Percentiles rank a stretch among this genome's conserved stretches.
Conservation (phyloP, 2,888 invertebrate genomes). For the Dioctria linearis region DNA sequence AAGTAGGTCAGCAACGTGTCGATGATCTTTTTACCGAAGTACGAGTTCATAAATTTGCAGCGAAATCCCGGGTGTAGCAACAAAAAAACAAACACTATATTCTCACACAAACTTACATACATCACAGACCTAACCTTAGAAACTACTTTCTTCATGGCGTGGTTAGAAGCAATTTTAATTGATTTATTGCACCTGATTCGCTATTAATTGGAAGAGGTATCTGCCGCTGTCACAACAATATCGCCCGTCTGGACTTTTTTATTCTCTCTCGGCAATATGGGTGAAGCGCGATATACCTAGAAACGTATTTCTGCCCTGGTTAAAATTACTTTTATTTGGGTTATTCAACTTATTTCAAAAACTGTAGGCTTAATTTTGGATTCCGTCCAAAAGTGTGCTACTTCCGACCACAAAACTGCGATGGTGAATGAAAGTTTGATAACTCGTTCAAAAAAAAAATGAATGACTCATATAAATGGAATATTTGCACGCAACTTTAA, state of each 20-base stretch:
- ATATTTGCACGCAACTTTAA: conserved; percentile 42
- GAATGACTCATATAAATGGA: conserved; percentile 44
- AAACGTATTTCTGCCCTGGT: conserved; percentile 2
- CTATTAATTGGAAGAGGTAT: conserved; percentile 34
- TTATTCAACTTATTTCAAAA: conserved; percentile 34
- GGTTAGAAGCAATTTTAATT: conserved; percentile 44
- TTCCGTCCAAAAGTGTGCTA: conserved; percentile 38
- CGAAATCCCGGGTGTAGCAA: conserved; percentile 56
- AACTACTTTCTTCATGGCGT: conserved; percentile 18
- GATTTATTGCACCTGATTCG: conserved; percentile 50
- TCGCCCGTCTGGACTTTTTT: conserved; percentile 28
- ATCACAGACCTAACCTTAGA: neutral
- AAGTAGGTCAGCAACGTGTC: conserved; percentile 72
- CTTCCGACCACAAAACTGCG: conserved; percentile 39
- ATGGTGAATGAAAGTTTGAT: conserved; percentile 44
- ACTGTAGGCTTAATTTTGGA: conserved; percentile 24
- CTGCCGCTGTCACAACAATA: conserved; percentile 36
- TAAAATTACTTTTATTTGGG: conserved; percentile 37
- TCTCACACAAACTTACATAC: conserved; percentile 14
- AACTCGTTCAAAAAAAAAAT: conserved; percentile 20
- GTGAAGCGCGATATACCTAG: conserved; percentile 7
- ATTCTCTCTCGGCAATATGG: neutral
- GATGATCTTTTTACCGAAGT: conserved; percentile 68
- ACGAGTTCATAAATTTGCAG: conserved; percentile 59
- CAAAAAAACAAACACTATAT: neutral